These are phyloP conservation scores for Grantiella picta DNA, from an alignment of 2,113 vertebrate genomes.

Conservation along the genomic window DNA sequence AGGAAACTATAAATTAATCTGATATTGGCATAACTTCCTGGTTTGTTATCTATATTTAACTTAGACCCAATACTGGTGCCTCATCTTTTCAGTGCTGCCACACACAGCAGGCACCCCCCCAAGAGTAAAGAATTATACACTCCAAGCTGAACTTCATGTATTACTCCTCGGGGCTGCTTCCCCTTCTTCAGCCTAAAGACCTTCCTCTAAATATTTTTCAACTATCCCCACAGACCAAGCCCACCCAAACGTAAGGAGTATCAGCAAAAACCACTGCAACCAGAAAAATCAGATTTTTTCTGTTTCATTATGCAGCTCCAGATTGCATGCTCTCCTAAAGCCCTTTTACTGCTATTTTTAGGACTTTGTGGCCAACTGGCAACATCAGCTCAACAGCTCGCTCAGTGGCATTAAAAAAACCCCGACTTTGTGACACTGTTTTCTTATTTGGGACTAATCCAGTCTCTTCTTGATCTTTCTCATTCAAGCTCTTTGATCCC, in stretches of 20 bases:
- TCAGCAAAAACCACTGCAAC: background rate
- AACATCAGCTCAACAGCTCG: background rate
- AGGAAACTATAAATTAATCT: background rate
- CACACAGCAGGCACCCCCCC: background rate
- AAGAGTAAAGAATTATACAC: background rate
- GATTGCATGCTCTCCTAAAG: background rate
- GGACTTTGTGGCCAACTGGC: background rate
- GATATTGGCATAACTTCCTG: background rate
- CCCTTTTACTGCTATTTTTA: background rate
- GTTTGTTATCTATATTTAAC: background rate
- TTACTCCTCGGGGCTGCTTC: background rate
- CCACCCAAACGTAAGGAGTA: background rate
- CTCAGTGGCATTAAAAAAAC: background rate
- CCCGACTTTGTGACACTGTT: background rate
- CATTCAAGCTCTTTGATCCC: background rate
- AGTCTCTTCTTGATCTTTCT: background rate
- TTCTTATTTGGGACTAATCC: background rate
- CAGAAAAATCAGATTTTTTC: background rate
- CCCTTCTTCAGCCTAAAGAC: background rate
- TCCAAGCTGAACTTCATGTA: background rate
- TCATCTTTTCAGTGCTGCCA: background rate
- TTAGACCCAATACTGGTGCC: background rate
- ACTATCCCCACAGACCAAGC: background rate
- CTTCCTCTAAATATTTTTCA: background rate
- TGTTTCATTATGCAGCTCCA: background rate